These are phyloP conservation scores for Anticlea derivata DNA, from an alignment of 2,888 invertebrate genomes.

Conservation along the genomic window DNA sequence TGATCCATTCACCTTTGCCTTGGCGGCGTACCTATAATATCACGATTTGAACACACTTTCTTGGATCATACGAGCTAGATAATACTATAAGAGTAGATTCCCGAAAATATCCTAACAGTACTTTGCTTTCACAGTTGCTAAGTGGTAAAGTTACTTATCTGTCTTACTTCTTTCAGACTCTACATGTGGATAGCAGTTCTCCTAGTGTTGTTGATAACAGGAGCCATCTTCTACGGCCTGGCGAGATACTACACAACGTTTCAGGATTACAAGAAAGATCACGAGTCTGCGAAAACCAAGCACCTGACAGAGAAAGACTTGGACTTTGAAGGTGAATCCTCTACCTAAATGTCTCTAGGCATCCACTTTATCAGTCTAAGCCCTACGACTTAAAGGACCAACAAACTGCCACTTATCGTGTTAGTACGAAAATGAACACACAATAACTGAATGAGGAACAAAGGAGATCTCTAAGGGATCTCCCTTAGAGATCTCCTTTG, in stretches of 20 bases:
- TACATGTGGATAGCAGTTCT: constrained; percentile 90
- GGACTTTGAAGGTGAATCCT: constrained; percentile 18
- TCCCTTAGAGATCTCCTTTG: too few species aligned
- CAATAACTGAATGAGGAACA: constrained; percentile 1
- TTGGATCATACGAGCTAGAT: too few species aligned
- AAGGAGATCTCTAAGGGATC: too few species aligned
- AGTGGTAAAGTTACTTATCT: too few species aligned
- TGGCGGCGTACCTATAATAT: too few species aligned
- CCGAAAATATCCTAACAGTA: too few species aligned
- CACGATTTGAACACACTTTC: too few species aligned
- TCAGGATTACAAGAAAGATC: constrained; percentile 50
- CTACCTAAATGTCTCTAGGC: neutral
- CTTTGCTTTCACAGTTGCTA: too few species aligned
- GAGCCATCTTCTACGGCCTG: constrained; percentile 86
- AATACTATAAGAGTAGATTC: too few species aligned
- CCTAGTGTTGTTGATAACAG: constrained; percentile 86
- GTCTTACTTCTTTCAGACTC: constrained; percentile 77
- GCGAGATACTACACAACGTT: constrained; percentile 84
- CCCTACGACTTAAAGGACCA: too few species aligned
- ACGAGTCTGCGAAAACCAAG: constrained; percentile 29
- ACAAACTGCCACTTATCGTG: too few species aligned
- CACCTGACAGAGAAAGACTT: constrained; percentile 20
- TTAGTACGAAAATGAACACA: neutral
- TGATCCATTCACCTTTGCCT: too few species aligned
- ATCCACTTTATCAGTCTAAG: neutral